Conservation (phyloP, 2,888 invertebrate species). For the Cryptocephalus moraei region DNA sequence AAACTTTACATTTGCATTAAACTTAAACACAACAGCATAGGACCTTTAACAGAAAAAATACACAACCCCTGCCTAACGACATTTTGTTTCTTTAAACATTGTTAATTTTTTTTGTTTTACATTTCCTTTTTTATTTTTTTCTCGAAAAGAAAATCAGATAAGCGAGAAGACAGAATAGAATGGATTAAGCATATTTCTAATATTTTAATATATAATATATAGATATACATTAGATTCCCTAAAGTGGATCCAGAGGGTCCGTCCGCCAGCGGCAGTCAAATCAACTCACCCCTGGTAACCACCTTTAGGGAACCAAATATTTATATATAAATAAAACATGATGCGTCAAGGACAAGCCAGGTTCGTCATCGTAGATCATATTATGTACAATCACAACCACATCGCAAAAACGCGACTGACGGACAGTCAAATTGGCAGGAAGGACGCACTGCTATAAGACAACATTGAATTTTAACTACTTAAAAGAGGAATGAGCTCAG, state of each 20-base stretch:
- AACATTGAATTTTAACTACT: conserved; percentile 1
- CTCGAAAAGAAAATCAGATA: conserved; percentile 25
- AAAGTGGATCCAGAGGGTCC: background rate
- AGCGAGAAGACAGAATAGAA: conserved; percentile 35
- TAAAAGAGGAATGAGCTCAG: conserved; percentile 30
- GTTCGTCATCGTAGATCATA: conserved; percentile 39
- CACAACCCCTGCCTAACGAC: conserved; percentile 37
- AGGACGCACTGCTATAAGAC: background rate
- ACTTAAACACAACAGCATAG: background rate
- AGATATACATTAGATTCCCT: conserved; percentile 36
- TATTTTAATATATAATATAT: conserved; percentile 33
- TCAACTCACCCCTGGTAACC: background rate
- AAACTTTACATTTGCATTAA: background rate
- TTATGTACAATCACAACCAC: conserved; percentile 38
- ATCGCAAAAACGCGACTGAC: conserved; percentile 26
- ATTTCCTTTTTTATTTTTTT: conserved; percentile 30
- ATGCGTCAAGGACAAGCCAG: conserved; percentile 39
- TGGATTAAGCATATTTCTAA: conserved; percentile 36
- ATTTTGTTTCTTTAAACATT: conserved; percentile 26
- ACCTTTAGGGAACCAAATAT: background rate
- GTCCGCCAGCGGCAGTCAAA: too few species aligned
- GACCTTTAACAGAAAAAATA: conserved; percentile 21
- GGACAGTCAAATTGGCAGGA: conserved; percentile 29
- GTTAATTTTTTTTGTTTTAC: conserved; percentile 34
- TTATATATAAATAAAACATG: conserved; percentile 25